Evolutionary conservation across 2,113 vertebrate species (phyloP).

Genomic region (Todiramphus saurophagus): DNA sequence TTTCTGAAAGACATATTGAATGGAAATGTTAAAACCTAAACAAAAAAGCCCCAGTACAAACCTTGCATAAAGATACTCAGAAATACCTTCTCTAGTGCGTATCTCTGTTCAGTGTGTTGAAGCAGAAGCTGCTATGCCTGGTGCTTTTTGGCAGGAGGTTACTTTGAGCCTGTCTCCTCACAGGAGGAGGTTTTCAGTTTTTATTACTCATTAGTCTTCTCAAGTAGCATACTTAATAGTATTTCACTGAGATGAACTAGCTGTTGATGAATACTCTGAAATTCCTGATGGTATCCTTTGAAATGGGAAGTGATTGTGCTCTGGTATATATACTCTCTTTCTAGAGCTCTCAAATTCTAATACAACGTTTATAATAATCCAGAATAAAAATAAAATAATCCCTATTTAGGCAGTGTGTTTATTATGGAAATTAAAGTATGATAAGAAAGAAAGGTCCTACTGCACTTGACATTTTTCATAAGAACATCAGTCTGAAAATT

Average conservation of each 20-base stretch:
- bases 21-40: neutral
- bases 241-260: neutral
- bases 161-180: neutral
- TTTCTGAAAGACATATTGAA: neutral
- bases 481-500: neutral
- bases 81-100: neutral
- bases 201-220: neutral
- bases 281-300: neutral
- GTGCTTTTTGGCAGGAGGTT: neutral
- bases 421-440: neutral
- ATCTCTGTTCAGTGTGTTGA: neutral
- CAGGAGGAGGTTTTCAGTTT: neutral
- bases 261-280: neutral
- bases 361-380: neutral
- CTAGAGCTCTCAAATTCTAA: neutral
- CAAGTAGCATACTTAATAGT: neutral
- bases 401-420: neutral
- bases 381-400: neutral
- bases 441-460: neutral
- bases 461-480: neutral
- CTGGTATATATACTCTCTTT: accelerated
- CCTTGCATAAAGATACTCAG: neutral
- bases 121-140: neutral
- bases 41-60: neutral
- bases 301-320: neutral